Evolutionary conservation across 2,888 invertebrate genomes (phyloP).

Genomic region (Tetragonisca angustula): DNA sequence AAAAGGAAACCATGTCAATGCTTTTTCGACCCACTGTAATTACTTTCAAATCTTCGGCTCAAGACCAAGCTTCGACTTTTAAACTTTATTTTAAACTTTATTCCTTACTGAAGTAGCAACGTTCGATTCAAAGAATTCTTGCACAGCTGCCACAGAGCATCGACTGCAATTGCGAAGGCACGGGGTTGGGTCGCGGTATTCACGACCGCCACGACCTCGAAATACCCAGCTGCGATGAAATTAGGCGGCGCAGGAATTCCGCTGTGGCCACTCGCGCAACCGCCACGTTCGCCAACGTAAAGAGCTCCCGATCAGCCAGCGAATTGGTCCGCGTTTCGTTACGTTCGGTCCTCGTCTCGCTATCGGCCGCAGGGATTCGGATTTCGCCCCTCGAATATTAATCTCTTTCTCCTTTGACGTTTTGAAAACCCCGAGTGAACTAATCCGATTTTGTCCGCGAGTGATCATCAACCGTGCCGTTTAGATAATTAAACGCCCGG

Average conservation of each 20-base stretch:
- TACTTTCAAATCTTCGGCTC: too few species aligned
- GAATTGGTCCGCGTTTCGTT: neutral
- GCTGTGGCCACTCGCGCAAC: constrained; percentile 12
- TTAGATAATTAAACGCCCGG: constrained; percentile 21
- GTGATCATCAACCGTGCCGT: neutral
- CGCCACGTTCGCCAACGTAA: constrained; percentile 26
- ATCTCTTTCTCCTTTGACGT: constrained; percentile 33
- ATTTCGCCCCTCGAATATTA: constrained; percentile 12
- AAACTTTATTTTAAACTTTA: too few species aligned
- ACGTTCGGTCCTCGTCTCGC: neutral
- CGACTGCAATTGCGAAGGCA: constrained; percentile 2
- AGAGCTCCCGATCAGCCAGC: neutral
- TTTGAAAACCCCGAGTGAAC: neutral
- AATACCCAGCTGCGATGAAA: constrained; percentile 49
- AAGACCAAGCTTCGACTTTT: too few species aligned
- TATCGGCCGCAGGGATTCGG: neutral
- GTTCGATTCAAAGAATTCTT: too few species aligned
- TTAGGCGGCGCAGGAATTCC: constrained; percentile 54
- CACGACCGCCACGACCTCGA: neutral
- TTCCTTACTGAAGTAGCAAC: too few species aligned
- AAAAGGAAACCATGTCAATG: too few species aligned
- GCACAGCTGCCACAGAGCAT: neutral
- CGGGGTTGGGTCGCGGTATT: constrained; percentile 13
- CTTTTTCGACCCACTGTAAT: too few species aligned
- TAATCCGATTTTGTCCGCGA: constrained; percentile 25